Evolutionary conservation across 2,888 invertebrate species (phyloP).

Genomic region (Branchinecta sandiegonensis): DNA sequence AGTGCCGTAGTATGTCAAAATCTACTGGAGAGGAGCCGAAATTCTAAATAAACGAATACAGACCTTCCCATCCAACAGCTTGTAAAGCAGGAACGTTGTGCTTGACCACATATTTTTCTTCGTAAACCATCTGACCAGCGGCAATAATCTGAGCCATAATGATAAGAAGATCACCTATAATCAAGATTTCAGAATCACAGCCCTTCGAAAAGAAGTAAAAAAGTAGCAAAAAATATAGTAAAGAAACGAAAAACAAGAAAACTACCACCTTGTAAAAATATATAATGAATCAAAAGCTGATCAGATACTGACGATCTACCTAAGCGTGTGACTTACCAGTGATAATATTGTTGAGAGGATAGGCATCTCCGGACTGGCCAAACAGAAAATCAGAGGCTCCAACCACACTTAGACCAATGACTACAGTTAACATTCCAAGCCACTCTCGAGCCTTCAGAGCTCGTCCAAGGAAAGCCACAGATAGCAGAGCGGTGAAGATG

Average conservation of each 20-base stretch:
- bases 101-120: conserved; percentile 65
- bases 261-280: too few species aligned
- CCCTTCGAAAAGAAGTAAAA: not conserved
- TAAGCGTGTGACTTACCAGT: conserved; percentile 40
- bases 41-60: conserved; percentile 27
- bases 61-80: conserved; percentile 79
- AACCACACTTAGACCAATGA: conserved; percentile 54
- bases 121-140: conserved; percentile 82
- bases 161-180: conserved; percentile 42
- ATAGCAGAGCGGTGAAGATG: conserved; percentile 72
- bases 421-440: conserved; percentile 57
- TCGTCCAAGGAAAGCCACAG: conserved; percentile 60
- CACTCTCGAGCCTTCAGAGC: conserved; percentile 51
- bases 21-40: too few species aligned
- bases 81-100: conserved; percentile 43
- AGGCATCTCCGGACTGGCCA: conserved; percentile 26
- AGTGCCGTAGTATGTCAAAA: too few species aligned
- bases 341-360: conserved; percentile 52
- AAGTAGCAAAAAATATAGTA: not conserved
- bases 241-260: too few species aligned
- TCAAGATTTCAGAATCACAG: conserved; percentile 17
- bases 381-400: conserved; percentile 54
- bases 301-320: too few species aligned
- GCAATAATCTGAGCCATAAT: conserved; percentile 56
- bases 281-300: too few species aligned